Conservation (phyloP, 2,113 vertebrate genomes). For the Charina bottae region DNA sequence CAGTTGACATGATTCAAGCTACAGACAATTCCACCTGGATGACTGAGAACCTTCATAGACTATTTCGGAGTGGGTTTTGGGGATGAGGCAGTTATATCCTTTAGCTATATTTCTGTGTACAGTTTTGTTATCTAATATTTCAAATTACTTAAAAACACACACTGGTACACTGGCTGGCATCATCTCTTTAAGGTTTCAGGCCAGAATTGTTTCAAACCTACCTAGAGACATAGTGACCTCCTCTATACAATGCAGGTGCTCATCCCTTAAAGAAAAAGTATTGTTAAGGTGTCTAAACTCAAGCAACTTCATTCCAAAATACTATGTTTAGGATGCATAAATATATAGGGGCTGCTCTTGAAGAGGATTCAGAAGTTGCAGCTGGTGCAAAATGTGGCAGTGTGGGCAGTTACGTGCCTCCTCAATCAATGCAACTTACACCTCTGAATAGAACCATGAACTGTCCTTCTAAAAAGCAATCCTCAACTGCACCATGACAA, state of each 20-base stretch:
- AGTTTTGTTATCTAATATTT: background rate
- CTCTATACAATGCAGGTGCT: background rate
- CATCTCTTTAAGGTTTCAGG: background rate
- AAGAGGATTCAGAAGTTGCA: background rate
- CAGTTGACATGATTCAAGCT: too few relatives aligned
- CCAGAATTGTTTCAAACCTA: background rate
- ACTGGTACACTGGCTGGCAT: background rate
- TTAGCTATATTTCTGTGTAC: background rate
- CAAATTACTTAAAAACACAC: background rate
- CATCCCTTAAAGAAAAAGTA: background rate
- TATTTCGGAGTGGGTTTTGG: background rate
- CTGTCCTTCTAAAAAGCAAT: background rate
- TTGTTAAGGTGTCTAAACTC: background rate
- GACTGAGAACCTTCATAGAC: too few relatives aligned
- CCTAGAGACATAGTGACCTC: background rate
- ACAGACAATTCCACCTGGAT: too few relatives aligned
- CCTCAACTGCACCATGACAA: too few relatives aligned
- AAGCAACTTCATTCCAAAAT: background rate
- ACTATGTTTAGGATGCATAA: background rate
- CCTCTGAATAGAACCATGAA: background rate
- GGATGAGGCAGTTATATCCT: background rate
- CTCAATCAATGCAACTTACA: background rate
- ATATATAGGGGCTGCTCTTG: background rate
- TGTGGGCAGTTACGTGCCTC: background rate
- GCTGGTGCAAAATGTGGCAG: background rate